Percentiles rank a stretch among this genome's conserved stretches.
phyloP scores from a whole-genome alignment of 2,113 vertebrate species.

The Fregata magnificens region DNA sequence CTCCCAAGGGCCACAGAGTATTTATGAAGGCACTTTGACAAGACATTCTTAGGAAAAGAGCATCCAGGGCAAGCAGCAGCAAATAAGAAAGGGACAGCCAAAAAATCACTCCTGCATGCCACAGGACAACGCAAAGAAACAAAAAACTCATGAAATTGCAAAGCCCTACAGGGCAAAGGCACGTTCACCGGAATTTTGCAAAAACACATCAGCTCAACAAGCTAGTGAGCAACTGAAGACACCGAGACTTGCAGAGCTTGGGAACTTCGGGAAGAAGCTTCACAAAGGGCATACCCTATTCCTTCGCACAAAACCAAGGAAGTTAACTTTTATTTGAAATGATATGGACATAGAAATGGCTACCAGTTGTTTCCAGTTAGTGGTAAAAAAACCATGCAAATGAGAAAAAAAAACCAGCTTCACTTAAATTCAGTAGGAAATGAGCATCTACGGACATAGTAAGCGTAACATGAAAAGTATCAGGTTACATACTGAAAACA shows the following conservation, averaged over 20 bases:
- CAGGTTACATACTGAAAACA: not conserved
- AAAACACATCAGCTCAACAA: not conserved
- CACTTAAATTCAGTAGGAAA: not conserved
- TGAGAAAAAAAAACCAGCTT: not conserved
- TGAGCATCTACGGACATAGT: not conserved
- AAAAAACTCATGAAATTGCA: not conserved
- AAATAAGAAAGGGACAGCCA: not conserved
- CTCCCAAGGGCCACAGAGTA: not conserved
- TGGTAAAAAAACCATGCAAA: not conserved
- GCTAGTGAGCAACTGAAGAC: not conserved
- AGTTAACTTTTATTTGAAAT: not conserved
- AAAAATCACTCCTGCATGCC: not conserved
- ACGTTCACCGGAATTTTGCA: not conserved
- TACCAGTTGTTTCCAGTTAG: not conserved
- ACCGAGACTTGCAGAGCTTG: not conserved
- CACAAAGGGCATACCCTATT: not conserved
- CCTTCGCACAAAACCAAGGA: not conserved
- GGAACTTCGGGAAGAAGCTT: not conserved
- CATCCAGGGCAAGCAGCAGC: not conserved
- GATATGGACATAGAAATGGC: not conserved
- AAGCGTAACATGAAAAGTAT: not conserved
- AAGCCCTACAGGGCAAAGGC: not conserved
- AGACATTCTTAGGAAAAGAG: not conserved
- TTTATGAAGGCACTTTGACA: not conserved
- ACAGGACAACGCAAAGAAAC: not conserved